Base-by-base conservation (phyloP, 1,140 invertebrate species). In the Pseudomyrmex gracilis region DNA sequence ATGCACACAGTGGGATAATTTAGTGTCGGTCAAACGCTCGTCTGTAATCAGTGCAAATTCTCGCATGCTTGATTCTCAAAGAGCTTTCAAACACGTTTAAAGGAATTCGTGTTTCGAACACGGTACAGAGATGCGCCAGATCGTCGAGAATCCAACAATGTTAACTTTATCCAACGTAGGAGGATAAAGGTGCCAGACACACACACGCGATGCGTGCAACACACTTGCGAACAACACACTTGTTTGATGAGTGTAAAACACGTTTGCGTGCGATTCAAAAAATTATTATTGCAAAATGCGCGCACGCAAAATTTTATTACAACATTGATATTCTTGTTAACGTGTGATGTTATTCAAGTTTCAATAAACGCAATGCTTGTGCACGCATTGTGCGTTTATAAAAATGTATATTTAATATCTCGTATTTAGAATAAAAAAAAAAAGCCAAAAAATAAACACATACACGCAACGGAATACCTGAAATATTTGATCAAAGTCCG, bases 11-110 rank as follows among this genome's bases (percentile, higher is more conserved):
- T n/a, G 0, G 9, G 63, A 68, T 78, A 67, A 78, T 78, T 78
- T 78, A 78, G 66, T 22, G 24, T 20, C 47, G 53, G 34, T 78
- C 76, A 78, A 78, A 78, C 34, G 34, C 15, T 57, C 15, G 43
- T 47, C 43, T 70, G 64, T 70, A 70, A 78, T 78, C 76, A 78
- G 7, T 34, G 15, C 3, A 12, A 78, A 68, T 78, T 78, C 51
- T 34, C 43, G 43, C 53, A 78, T 57, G 51, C 34, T 34, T 20
- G 15, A 49, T 15, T 22, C 47, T 67, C 63, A 78, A 78, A 78
- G 74, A 67, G 76, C 76, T 70, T 51, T 47, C 10, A 43, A 34
- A 58, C 24, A 45, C 12, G 10, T 2, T 34, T 47, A 15, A 78
- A 78, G 64, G 51, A 58, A 67, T 77, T 77, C 55, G 53, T 49